Base-by-base conservation (phyloP, 2,888 invertebrate genomes). In the Plagiodera versicolora region DNA sequence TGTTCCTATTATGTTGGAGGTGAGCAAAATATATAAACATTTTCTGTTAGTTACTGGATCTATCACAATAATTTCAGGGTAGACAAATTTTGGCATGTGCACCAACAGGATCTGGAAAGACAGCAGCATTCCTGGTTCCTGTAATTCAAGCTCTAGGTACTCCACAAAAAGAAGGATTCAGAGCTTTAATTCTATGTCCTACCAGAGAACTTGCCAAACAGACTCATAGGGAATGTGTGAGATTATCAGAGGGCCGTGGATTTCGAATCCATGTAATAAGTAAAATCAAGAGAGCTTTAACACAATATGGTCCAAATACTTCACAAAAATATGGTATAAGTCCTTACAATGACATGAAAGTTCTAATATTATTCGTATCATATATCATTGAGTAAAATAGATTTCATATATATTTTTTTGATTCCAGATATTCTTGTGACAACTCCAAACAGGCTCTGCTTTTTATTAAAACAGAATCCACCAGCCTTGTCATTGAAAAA, bases 61-160 rank as follows among this genome's bases (percentile, higher is more conserved):
- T 28, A 10, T 48, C 20, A 30, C 30, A 30, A 32, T 17, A 44
- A 60, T 67, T 69, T 66, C 71, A 91, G 87, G 86, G 87, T 45
- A 85, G 94, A 52, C 92, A 96, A 76, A 80, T 98, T 30, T 84
- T 98, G 72, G 96, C 95, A 0, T 95, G 95, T 78, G 98, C 98
- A 0, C 98, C 98, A 0, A 99, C 98, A 0, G 98, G 98, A 1
- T 97, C 96, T 0, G 98, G 98, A 8, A 98, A 98, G 82, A 99
- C 98, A 0, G 90, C 94, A 1, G 95, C 98, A 0, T 98, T 98
- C 80, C 83, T 98, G 0, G 78, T 97, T 2, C 98, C 98, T 0
- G 83, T 98, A 9, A 85, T 98, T 30, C 89, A 94, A 72, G 82
- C 86, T 0, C 82, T 98, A 44, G 85, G 85, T 14, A 83, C 84